Evolutionary conservation across 2,888 invertebrate genomes (phyloP).

Genomic region (Scelioninae gen. 1): DNA sequence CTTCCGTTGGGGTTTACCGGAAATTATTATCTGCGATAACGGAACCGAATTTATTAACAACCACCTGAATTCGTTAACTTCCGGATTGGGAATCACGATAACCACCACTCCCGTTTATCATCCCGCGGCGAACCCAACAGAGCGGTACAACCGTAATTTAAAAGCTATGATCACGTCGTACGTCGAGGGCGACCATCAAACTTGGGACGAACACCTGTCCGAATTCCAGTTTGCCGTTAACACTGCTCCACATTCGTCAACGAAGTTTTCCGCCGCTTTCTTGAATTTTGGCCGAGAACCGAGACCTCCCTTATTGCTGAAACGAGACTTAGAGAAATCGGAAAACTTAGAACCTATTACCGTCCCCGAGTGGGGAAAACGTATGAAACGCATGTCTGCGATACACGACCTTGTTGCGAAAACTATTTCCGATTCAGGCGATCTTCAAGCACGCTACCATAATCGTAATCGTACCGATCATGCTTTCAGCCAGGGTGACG

Average conservation of each 20-base stretch:
- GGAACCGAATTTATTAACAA: slow-evolving; percentile 45
- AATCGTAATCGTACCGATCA: slow-evolving; percentile 24
- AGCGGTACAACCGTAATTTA: slow-evolving; percentile 44
- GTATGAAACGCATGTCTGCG: background rate
- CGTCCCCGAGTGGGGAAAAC: background rate
- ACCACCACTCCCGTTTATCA: slow-evolving; percentile 48
- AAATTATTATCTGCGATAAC: slow-evolving; percentile 8
- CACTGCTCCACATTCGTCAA: slow-evolving; percentile 43
- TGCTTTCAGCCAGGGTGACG: slow-evolving; percentile 24
- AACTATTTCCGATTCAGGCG: slow-evolving; percentile 17
- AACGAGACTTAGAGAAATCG: background rate
- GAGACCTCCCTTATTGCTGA: slow-evolving; percentile 4
- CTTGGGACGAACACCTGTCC: slow-evolving; percentile 50
- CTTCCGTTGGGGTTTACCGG: background rate
- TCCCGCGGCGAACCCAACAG: slow-evolving; percentile 56
- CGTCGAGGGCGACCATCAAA: slow-evolving; percentile 30
- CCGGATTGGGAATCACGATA: background rate
- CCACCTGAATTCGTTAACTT: background rate
- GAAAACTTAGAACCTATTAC: background rate
- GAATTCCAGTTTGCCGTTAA: slow-evolving; percentile 60
- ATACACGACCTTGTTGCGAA: slow-evolving; percentile 21
- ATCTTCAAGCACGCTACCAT: slow-evolving; percentile 27
- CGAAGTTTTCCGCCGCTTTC: slow-evolving; percentile 30
- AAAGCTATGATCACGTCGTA: slow-evolving; percentile 24
- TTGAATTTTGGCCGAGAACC: slow-evolving; percentile 40